phyloP scores from a whole-genome alignment of 1,140 invertebrate genomes.

The Diplogasteroides magnus region DNA sequence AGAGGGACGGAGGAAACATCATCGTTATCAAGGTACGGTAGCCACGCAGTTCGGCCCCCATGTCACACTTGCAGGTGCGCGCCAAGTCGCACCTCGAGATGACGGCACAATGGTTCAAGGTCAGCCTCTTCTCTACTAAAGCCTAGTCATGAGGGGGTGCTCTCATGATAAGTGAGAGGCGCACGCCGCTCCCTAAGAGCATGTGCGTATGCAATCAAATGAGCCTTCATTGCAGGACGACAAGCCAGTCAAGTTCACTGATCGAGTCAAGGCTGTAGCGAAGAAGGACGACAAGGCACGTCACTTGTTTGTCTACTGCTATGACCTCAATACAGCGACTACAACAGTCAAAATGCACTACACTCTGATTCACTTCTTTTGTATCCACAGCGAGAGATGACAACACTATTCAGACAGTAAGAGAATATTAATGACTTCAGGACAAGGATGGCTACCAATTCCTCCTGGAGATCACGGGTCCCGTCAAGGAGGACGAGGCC shows the following conservation, averaged over 20 bases:
- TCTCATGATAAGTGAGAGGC: no score
- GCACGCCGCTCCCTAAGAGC: no score
- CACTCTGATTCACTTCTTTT: neutral
- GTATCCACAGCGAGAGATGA: no score
- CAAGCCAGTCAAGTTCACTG: slow-evolving; percentile 46
- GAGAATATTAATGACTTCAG: no score
- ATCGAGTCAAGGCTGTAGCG: slow-evolving; percentile 44
- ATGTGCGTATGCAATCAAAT: no score
- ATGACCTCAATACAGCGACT: no score
- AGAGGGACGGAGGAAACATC: slow-evolving; percentile 50
- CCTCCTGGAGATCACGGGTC: slow-evolving; percentile 49
- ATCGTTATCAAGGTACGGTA: slow-evolving; percentile 45
- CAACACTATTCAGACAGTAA: no score
- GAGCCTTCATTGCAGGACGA: slow-evolving; percentile 43
- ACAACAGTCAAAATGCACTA: neutral
- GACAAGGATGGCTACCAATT: slow-evolving; percentile 50
- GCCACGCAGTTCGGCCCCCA: neutral
- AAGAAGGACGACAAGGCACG: slow-evolving; percentile 48
- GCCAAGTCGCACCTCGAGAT: slow-evolving; percentile 54
- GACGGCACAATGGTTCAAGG: slow-evolving; percentile 54
- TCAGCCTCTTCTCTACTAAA: slow-evolving; percentile 14
- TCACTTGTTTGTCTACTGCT: neutral
- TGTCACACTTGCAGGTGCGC: slow-evolving; percentile 18
- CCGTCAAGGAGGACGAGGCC: slow-evolving; percentile 52
- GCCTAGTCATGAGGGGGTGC: no score